Evolutionary conservation across 2,797 vertebrate species (phyloP).

Genomic region (Nasua narica): DNA sequence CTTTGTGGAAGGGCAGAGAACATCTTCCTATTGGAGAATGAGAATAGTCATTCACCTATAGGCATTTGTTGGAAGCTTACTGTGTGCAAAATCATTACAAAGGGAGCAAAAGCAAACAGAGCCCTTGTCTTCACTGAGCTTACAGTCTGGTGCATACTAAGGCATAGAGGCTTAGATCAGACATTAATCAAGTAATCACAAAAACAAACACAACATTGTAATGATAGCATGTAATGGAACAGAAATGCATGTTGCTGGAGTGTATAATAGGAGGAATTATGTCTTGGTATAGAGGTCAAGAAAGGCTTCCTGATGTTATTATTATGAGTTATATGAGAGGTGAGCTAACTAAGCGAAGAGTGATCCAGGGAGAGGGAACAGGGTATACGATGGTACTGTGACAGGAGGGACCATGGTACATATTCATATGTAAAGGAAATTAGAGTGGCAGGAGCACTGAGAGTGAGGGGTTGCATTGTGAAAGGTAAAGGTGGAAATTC

Average conservation of each 20-base stretch:
- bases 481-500: not conserved
- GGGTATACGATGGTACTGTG: not conserved
- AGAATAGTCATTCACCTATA: not conserved
- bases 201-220: not conserved
- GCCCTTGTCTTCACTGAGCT: not conserved
- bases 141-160: not conserved
- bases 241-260: not conserved
- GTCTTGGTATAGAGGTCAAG: not conserved
- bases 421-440: not conserved
- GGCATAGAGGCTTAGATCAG: not conserved
- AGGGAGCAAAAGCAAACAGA: not conserved
- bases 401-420: not conserved
- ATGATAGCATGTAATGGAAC: not conserved
- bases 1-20: not conserved
- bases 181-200: not conserved
- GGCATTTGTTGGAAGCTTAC: not conserved
- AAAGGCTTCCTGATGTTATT: not conserved
- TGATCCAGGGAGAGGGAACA: not conserved
- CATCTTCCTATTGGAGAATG: not conserved
- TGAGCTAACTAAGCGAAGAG: not conserved
- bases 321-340: not conserved
- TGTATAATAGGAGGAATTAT: not conserved
- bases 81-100: not conserved
- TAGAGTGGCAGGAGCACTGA: not conserved
- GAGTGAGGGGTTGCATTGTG: not conserved